Conservation (phyloP, 2,888 invertebrate species). For the Didymodactylos carnosus region DNA sequence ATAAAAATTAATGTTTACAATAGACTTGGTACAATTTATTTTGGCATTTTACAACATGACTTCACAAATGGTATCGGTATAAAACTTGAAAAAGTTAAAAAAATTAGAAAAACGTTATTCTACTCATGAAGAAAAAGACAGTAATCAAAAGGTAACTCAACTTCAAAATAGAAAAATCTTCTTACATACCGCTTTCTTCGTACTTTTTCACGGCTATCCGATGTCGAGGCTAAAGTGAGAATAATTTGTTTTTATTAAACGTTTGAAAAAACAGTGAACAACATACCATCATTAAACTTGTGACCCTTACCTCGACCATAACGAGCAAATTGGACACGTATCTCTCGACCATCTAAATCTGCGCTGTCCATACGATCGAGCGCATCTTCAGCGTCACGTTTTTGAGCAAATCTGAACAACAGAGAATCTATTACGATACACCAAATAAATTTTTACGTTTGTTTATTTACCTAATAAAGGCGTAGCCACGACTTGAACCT, state of each 20-base stretch:
- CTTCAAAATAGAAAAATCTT: too few species aligned
- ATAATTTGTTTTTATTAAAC: too few species aligned
- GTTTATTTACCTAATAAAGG: slow-evolving; percentile 54
- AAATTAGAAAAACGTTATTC: not conserved
- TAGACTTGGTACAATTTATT: too few species aligned
- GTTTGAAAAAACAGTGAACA: not conserved
- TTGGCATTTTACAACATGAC: too few species aligned
- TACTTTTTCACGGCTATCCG: not conserved
- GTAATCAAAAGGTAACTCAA: too few species aligned
- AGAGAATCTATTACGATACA: not conserved
- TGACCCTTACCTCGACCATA: slow-evolving; percentile 57
- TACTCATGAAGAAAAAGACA: not conserved
- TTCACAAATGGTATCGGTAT: too few species aligned
- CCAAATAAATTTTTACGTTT: not conserved
- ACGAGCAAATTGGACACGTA: slow-evolving; percentile 87
- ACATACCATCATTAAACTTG: not conserved
- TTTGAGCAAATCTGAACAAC: slow-evolving; percentile 55
- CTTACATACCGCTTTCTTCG: not conserved
- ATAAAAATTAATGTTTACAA: too few species aligned
- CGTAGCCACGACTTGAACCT: slow-evolving; percentile 73
- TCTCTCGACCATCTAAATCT: slow-evolving; percentile 81
- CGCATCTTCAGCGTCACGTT: slow-evolving; percentile 94
- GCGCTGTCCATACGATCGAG: slow-evolving; percentile 91
- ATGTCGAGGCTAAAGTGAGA: too few species aligned
- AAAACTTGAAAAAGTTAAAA: too few species aligned